Evolutionary conservation across 2,888 invertebrate species (phyloP).

Genomic region (Scaeva pyrastri): DNA sequence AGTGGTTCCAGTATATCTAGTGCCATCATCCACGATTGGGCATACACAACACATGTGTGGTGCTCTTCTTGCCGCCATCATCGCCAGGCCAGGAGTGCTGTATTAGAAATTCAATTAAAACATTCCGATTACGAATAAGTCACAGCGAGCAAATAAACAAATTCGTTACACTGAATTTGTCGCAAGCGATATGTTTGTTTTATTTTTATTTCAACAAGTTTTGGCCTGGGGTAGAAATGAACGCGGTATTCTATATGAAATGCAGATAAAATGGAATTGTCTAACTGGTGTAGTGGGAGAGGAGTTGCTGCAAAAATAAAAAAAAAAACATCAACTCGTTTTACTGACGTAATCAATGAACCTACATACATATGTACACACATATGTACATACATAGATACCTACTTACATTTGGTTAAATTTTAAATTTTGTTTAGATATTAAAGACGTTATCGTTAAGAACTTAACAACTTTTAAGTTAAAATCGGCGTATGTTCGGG

Average conservation of each 20-base stretch:
- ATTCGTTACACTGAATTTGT: constrained; percentile 72
- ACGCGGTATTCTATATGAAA: constrained; percentile 30
- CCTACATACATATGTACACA: too few species aligned
- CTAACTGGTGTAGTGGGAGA: too few species aligned
- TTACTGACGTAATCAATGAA: too few species aligned
- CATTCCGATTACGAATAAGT: constrained; percentile 75
- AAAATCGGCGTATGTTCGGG: too few species aligned
- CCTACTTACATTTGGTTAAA: too few species aligned
- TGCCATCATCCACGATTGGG: constrained; percentile 36
- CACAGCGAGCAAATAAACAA: constrained; percentile 74
- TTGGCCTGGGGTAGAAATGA: not conserved
- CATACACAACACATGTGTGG: constrained; percentile 65
- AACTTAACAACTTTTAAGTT: too few species aligned
- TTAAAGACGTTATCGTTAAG: too few species aligned
- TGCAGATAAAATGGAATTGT: not conserved
- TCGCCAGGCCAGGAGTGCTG: constrained; percentile 29
- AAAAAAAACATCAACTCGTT: too few species aligned
- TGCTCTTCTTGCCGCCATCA: constrained; percentile 3
- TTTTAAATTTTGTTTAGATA: too few species aligned
- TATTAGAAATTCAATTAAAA: constrained; percentile 76
- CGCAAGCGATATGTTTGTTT: constrained; percentile 37
- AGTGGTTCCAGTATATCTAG: not conserved
- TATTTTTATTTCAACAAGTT: constrained; percentile 30
- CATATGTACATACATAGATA: too few species aligned
- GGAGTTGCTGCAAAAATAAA: not conserved